Conservation (phyloP, 2,888 invertebrate species). For the Hemaris fuciformis region DNA sequence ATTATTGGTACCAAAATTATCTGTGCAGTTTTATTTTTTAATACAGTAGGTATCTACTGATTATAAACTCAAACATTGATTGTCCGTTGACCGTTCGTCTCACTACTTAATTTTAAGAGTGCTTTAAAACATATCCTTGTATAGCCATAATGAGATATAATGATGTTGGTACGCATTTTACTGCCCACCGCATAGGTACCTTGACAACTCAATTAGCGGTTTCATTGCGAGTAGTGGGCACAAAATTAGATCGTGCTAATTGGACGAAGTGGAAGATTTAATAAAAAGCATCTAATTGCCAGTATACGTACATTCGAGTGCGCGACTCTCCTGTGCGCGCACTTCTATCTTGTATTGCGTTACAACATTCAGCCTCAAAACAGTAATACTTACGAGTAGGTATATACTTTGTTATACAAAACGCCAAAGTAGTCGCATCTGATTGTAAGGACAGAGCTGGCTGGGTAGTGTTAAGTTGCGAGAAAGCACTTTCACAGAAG, state of each 20-base stretch:
- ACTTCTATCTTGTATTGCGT: neutral
- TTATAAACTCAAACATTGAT: too few species aligned
- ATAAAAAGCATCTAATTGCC: slow-evolving; percentile 64
- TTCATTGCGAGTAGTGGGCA: slow-evolving; percentile 60
- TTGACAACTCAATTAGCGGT: slow-evolving; percentile 69
- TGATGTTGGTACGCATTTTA: neutral
- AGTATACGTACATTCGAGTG: slow-evolving; percentile 36
- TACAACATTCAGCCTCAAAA: neutral
- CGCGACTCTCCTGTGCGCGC: slow-evolving; percentile 17
- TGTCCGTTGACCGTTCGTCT: too few species aligned
- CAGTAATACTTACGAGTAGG: too few species aligned
- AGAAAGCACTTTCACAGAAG: too few species aligned
- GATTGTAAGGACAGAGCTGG: too few species aligned
- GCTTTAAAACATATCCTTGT: neutral
- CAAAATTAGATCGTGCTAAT: slow-evolving; percentile 73
- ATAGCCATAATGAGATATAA: neutral
- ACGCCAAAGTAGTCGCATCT: too few species aligned
- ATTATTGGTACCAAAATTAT: too few species aligned
- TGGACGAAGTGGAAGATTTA: slow-evolving; percentile 61
- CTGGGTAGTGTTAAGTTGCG: too few species aligned
- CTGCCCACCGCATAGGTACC: slow-evolving; percentile 37
- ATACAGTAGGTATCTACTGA: too few species aligned
- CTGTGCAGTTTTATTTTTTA: too few species aligned
- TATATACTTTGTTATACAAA: too few species aligned
- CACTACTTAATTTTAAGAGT: too few species aligned